Conservation (phyloP, 2,888 invertebrate species). For the Oxytorus armatus region DNA sequence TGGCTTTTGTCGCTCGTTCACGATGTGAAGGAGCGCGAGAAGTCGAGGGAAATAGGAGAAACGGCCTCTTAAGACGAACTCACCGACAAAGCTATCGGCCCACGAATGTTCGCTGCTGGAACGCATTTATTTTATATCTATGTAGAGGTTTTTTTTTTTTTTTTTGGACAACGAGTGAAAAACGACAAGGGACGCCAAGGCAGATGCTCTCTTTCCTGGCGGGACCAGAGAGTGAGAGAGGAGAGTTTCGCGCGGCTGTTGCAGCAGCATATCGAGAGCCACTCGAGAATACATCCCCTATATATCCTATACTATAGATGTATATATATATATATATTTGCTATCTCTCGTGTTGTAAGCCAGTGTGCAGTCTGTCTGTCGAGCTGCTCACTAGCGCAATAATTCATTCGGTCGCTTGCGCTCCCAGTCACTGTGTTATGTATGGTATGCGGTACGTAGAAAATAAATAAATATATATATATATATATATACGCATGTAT, state of each 20-base stretch:
- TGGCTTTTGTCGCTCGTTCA: no score
- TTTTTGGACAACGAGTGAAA: conserved; percentile 36
- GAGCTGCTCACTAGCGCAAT: conserved; percentile 56
- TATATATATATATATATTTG: conserved; percentile 10
- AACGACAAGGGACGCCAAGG: conserved; percentile 48
- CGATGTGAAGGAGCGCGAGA: conserved; percentile 15
- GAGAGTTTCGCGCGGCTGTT: conserved; percentile 57
- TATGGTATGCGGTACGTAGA: conserved; percentile 23
- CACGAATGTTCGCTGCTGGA: conserved; percentile 67
- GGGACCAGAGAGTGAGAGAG: no score
- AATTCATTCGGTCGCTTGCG: conserved; percentile 58
- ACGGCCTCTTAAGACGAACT: conserved; percentile 77
- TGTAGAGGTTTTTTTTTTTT: conserved; percentile 11
- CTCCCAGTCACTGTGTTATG: conserved; percentile 30
- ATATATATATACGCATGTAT: neutral
- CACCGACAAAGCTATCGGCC: conserved; percentile 81
- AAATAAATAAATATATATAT: neutral
- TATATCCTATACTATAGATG: conserved; percentile 8
- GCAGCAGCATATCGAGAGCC: conserved; percentile 57
- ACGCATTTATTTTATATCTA: conserved; percentile 28
- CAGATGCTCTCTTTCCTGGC: conserved; percentile 62
- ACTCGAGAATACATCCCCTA: conserved; percentile 51
- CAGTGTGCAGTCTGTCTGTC: conserved; percentile 57
- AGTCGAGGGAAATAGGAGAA: conserved; percentile 51
- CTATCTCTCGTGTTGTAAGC: conserved; percentile 30